Conservation (phyloP, 2,797 vertebrate genomes). For the Notolabrus celidotus region DNA sequence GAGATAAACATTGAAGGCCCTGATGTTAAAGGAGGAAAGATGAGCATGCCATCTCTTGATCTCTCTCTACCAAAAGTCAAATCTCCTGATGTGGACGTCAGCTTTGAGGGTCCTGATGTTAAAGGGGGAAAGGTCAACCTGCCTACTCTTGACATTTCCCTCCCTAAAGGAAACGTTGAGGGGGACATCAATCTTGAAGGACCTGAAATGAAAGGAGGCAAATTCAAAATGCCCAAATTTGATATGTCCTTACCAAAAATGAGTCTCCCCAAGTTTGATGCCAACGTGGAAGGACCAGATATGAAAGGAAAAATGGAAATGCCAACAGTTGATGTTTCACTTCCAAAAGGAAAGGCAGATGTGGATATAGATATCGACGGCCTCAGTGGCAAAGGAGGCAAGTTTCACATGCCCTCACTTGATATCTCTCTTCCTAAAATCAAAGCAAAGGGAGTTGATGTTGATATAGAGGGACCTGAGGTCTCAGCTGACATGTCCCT, state of each 20-base stretch:
- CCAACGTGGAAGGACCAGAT: constrained; percentile 51
- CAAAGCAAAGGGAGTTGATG: constrained; percentile 35
- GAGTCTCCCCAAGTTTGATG: constrained; percentile 11
- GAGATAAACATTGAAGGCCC: constrained; percentile 55
- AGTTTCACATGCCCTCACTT: constrained; percentile 60
- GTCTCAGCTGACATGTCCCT: constrained; percentile 10
- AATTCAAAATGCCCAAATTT: constrained; percentile 51
- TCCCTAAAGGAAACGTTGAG: constrained; percentile 49
- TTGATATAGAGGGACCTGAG: constrained; percentile 40
- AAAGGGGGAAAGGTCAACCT: constrained; percentile 40
- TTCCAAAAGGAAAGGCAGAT: constrained; percentile 53
- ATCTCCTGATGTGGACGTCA: constrained; percentile 21
- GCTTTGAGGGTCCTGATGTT: constrained; percentile 1
- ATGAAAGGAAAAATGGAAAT: constrained; percentile 68
- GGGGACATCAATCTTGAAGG: constrained; percentile 27
- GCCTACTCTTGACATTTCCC: constrained; percentile 49
- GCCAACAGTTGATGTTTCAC: constrained; percentile 63
- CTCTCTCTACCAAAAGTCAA: constrained; percentile 67
- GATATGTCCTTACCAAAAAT: constrained; percentile 69
- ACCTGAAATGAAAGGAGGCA: constrained; percentile 49
- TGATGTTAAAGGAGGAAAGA: constrained; percentile 58
- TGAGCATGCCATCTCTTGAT: constrained; percentile 63
- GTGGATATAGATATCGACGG: constrained; percentile 45
- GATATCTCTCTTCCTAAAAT: constrained; percentile 69
- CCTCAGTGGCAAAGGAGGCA: constrained; percentile 49